Evolutionary conservation across 2,113 vertebrate species (phyloP), one percentile per base, ranked within the genome.

Genomic region (Marcusenius ussheri): DNA sequence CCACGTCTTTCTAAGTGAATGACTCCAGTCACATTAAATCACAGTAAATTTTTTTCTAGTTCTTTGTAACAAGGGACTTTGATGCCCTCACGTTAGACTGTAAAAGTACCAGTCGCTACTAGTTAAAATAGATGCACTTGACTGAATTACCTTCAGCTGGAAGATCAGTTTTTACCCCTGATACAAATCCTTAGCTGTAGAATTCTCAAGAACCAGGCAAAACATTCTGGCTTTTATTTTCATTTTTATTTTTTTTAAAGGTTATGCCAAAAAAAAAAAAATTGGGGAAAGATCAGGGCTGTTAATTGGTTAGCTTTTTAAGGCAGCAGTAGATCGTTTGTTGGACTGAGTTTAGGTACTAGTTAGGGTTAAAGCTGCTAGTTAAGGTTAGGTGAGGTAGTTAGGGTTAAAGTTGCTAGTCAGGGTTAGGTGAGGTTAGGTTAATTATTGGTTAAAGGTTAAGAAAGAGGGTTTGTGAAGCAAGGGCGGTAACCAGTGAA

Each of bases 391-490:
- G 92, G 53, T 84, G 58, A 93, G 93, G 94, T 93, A 70, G 62
- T 31, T 70, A 70, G 62, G 62, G 62, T 94, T 95, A 94, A 95
- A 94, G 93, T 91, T 46, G 93, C 93, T 94, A 93, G 93, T 93
- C 94, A 94, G 51, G 92, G 46, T 90, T 89, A 92, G 92, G 53
- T 84, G 58, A 93, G 93, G 94, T 93, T 90, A 91, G 92, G 91
- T 95, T 95, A 94, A 94, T 93, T 91, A 91, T 93, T 92, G 92
- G 92, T 93, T 96, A 93, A 91, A 91, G 94, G 94, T 95, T 95
- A 95, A 95, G 96, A 94, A 96, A 97, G 96, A 95, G 94, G 95
- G 95, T 92, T 94, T 93, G 88, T 95, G 95, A 93, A 92, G 91
- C 89, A 90, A 86, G 93, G 93, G 93, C 50, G 90, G 46, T 47